Evolutionary conservation across 2,797 vertebrate species (phyloP), one percentile per base, ranked within the genome.

Genomic region (Fringilla coelebs): DNA sequence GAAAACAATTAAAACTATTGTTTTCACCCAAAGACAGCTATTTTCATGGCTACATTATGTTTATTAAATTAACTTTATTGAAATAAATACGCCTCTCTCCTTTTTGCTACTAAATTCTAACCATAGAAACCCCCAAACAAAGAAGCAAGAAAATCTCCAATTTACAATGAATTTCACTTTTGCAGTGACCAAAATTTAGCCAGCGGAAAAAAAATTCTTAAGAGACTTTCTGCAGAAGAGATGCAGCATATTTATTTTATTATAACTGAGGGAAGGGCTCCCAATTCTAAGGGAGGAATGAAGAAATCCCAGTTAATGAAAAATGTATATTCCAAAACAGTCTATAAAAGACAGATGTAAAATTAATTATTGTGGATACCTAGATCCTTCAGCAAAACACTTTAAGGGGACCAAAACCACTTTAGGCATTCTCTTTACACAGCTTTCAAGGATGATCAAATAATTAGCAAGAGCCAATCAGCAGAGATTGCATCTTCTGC

Each of bases 81-180:
- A 25, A 65, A 34, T 38, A 80, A 67, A 74, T 60, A 40, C 19
- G 54, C 4, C 3, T 7, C 20, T 82, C 3, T 74, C 40, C 4
- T 26, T 66, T 46, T 83, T 65, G 24, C 11, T 85, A 25, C 2
- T 21, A 55, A 85, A 41, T 3, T 14, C 13, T 85, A 77, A 16
- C 6, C 11, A 66, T 9, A 55, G 9, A 73, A 81, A 36, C 2
- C 3, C 5, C 3, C 7, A 14, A 61, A 65, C 1, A 58, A 51
- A 6, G 3, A 58, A 46, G 4, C 0, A 61, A 72, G 52, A 72
- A 68, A 60, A 13, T 31, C 0, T 4, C 14, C 17, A 63, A 13
- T 12, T 34, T 16, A 57, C 13, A 67, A 34, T 2, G 0, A 2
- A 10, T 87, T 57, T 84, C 38, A 77, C 6, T 77, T 51, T n/a